Evolutionary conservation across 2,888 invertebrate species (phyloP).

Genomic region (Calliopum simillimum): DNA sequence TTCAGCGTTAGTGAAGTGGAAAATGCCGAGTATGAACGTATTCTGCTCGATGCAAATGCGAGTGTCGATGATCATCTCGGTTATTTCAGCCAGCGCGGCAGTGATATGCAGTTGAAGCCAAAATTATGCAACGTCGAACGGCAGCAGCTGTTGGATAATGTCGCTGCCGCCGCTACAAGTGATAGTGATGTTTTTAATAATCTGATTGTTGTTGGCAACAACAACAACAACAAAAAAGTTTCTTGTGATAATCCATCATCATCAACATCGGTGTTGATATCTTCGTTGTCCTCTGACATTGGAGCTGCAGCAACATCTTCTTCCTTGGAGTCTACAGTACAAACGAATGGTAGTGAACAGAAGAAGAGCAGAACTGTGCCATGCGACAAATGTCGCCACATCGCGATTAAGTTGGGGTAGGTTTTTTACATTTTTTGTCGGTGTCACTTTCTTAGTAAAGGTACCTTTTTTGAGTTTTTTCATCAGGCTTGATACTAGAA

Average conservation of each 20-base stretch:
- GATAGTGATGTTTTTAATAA: neutral
- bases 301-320: neutral
- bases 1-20: constrained; percentile 54
- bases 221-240: too few species aligned
- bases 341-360: neutral
- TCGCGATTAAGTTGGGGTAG: constrained; percentile 62
- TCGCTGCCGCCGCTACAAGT: constrained; percentile 27
- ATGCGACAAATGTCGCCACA: constrained; percentile 62
- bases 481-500: too few species aligned
- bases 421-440: neutral
- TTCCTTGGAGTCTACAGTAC: neutral
- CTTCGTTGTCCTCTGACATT: constrained; percentile 18
- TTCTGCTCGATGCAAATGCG: constrained; percentile 55
- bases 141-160: constrained; percentile 19
- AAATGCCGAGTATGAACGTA: constrained; percentile 58
- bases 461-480: too few species aligned
- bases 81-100: constrained; percentile 58
- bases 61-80: constrained; percentile 62
- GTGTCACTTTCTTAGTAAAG: neutral
- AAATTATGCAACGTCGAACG: constrained; percentile 24
- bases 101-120: constrained; percentile 11
- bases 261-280: neutral
- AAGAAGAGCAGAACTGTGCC: constrained; percentile 53
- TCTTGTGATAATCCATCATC: neutral
- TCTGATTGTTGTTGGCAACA: too few species aligned